Evolutionary conservation across 2,113 vertebrate species (phyloP), one percentile per base, ranked within the genome.

Genomic region (Halichoeres trimaculatus): DNA sequence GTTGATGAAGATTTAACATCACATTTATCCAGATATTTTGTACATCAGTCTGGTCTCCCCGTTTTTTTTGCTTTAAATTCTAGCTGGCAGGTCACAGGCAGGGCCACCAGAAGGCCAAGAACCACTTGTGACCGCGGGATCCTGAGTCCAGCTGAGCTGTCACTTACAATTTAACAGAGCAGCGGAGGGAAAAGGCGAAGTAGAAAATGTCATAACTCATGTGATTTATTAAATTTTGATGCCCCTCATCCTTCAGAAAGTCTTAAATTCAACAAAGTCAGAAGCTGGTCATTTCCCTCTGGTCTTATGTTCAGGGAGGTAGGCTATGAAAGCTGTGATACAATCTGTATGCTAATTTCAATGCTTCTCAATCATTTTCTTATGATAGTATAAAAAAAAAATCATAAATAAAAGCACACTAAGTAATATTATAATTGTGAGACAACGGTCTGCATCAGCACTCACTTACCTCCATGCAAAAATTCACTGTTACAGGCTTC

Each of bases 1-100:
- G 23, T 52, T 53, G 36, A 58, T 52, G 43, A 13, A 51, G 45
- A 60, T 55, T 35, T 36, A 26, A 40, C 38, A 53, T 67, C 12
- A 71, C n/a, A 74, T 60, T 62, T 34, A 48, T 60, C 63, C 57
- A 53, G 45, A 54, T 60, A 70, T 30, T 74, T 78, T 76, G 74
- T 56, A 67, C 72, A 77, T 61, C 52, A 35, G 30, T 62, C 74
- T 61, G 55, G 70, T 66, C n/a, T 66, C 66, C 50, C 57, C 65
- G 69, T 81, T 79, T 23, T 70, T 65, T 1, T 26, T 54, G 23
- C 74, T 50, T 74, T 57, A 72, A 70, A 74, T 76, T 51, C 70
- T 36, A 20, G 30, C 19, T 51, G 70, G 34, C 81, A 65, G 50
- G 10, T 0, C 12, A 7, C 48, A 67, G 75, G 40, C 5, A n/a